Evolutionary conservation across 2,797 vertebrate genomes (phyloP), one percentile per base, ranked within the genome.

Genomic region (Pangasius larnaudii): DNA sequence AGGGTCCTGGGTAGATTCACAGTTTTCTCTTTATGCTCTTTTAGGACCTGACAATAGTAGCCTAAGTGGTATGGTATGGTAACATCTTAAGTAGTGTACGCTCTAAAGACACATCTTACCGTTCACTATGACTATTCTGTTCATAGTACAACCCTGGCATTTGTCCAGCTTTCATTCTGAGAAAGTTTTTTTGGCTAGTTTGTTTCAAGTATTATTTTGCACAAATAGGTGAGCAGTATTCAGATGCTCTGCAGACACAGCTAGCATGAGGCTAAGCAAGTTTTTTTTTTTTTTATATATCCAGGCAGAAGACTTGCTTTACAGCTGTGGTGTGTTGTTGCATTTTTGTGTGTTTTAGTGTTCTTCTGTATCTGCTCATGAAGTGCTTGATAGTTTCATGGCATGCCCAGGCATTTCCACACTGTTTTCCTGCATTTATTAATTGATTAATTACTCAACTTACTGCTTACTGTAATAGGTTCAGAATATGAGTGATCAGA

Each of bases 1-100:
- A 88, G 80, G 86, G 91, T 75, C 51, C 77, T 33, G 85, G 49
- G 42, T 80, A 74, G 53, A 82, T 65, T 79, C 85, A 80, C 3
- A 2, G 46, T 79, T 89, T 86, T 42, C 79, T 42, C 59, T 86
- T 78, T 67, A 89, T 77, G 46, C 88, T 78, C 19, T 59, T 27
- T 71, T 42, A 46, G 49, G 30, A 78, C 56, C 81, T 83, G 79
- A 87, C 86, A 89, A 86, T 84, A 83, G 69, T 9, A 69, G 72
- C 49, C 81, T 84, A 83, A 89, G 80, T 89, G 81, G 80, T 65
- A 51, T 74, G 69, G 46, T 65, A 49, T 67, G 63, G 49, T 82
- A 75, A 89, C 42, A 58, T 63, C 85, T 86, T 46, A 86, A 77
- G 71, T 67, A 56, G 67, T n/a, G 18, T 14, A 79, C 36, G 65